Evolutionary conservation across 2,113 vertebrate species (phyloP), one percentile per base, ranked within the genome.

Genomic region (Indri indri): DNA sequence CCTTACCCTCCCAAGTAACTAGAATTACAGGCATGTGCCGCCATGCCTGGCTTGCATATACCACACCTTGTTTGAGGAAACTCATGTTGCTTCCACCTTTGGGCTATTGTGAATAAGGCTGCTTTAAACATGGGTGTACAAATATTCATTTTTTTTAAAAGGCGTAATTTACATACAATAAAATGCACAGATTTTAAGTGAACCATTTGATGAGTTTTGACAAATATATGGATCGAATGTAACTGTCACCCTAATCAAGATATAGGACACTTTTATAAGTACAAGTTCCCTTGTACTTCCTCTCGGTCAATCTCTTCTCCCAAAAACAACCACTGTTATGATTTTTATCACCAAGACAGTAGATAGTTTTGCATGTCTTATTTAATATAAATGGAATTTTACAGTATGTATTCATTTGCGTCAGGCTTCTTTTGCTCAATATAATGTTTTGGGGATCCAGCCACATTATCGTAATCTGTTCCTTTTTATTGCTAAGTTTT

Each of bases 161-260:
- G 23, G 34, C n/a, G 25, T n/a, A 68, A 50, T 52, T 86, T 70
- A 57, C 8, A 82, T 47, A n/a, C 14, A 85, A 42, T 92, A 79
- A 91, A 94, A 90, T 79, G 23, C 22, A 63, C 22, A 92, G 27
- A 94, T 50, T 95, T 95, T 59, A 91, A 95, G 74, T 8, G 18
- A 80, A n/a, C 37, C 42, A 32, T 80, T 37, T 88, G 54, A 65
- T 93, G 77, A 68, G 6, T 45, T 92, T 90, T 70, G 52, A 54
- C 45, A 90, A 54, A 90, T 54, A 59, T n/a, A 34, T 68, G 42
- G n/a, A 87, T 90, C 71, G 2, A 74, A 90, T 59, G 40, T 81
- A 88, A 65, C 34, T 59, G 34, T 40, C 45, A 84, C 34, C 34
- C 40, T 88, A 73, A 93, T 70, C 85, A 57, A 61, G 79, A 87